phyloP scores from a whole-genome alignment of 1,140 invertebrate species.

The Asbolus verrucosus region DNA sequence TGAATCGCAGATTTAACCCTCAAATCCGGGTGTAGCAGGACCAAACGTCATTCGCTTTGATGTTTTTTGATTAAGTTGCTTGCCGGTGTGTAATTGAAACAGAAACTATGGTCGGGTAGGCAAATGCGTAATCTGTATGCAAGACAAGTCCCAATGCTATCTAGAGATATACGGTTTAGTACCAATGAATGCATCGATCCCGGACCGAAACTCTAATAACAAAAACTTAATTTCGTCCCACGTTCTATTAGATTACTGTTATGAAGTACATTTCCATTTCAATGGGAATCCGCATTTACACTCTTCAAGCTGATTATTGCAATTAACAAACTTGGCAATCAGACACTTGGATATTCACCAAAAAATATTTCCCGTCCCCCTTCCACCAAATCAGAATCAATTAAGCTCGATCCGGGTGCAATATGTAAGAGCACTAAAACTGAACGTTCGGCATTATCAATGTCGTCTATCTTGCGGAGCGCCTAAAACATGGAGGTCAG shows the following conservation, averaged over 20 bases:
- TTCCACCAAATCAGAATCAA: too few species aligned
- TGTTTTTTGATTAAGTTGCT: constrained; percentile 58
- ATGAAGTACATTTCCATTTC: constrained; percentile 28
- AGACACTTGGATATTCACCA: constrained; percentile 12
- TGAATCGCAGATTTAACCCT: constrained; percentile 46
- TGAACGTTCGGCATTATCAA: constrained; percentile 51
- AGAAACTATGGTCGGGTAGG: constrained; percentile 55
- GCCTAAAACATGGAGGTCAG: constrained; percentile 50
- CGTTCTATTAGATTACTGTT: constrained; percentile 17
- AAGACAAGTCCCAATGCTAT: constrained; percentile 50
- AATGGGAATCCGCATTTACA: constrained; percentile 21
- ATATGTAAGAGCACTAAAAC: constrained; percentile 34
- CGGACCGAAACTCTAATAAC: constrained; percentile 37
- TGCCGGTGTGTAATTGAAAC: constrained; percentile 56
- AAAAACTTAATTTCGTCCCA: constrained; percentile 41
- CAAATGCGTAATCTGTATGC: constrained; percentile 58
- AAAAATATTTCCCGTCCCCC: neutral
- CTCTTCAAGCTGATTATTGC: constrained; percentile 27
- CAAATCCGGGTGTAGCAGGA: constrained; percentile 23
- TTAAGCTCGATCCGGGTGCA: constrained; percentile 20
- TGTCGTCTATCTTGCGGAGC: constrained; percentile 53
- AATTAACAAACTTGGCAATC: constrained; percentile 24
- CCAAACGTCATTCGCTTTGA: constrained; percentile 54
- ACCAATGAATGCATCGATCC: constrained; percentile 48
- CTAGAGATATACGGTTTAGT: constrained; percentile 49